phyloP scores from a whole-genome alignment of 2,888 invertebrate genomes.

The Ennomos fuscantarius region DNA sequence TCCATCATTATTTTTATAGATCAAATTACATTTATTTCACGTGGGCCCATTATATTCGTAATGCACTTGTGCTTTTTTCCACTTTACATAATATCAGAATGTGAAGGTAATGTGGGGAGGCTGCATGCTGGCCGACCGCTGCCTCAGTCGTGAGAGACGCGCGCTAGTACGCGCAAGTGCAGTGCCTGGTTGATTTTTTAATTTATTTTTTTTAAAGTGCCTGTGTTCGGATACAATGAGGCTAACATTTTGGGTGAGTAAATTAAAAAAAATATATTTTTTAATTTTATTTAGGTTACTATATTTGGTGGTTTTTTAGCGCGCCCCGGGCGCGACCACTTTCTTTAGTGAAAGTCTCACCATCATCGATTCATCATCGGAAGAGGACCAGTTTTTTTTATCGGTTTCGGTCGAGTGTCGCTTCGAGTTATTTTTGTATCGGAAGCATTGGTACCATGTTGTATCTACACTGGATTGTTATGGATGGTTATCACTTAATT shows the following conservation, averaged over 20 bases:
- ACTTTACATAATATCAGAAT: constrained; percentile 77
- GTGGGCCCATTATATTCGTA: constrained; percentile 54
- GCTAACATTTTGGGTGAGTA: constrained; percentile 79
- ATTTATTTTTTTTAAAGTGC: constrained; percentile 64
- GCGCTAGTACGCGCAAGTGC: constrained; percentile 78
- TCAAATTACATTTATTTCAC: constrained; percentile 34
- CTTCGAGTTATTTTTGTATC: constrained; percentile 42
- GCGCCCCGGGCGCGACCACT: constrained; percentile 52
- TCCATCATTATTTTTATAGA: constrained; percentile 25
- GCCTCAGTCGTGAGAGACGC: constrained; percentile 70
- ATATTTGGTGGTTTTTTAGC: constrained; percentile 27
- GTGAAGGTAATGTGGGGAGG: constrained; percentile 80
- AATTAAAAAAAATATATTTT: constrained; percentile 33
- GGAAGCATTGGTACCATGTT: constrained; percentile 22
- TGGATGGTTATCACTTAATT: neutral
- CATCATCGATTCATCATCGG: constrained; percentile 61
- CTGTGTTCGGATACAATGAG: constrained; percentile 80
- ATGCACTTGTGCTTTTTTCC: constrained; percentile 70
- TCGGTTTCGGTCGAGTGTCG: constrained; percentile 50
- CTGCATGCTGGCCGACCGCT: constrained; percentile 51
- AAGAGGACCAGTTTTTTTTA: constrained; percentile 57
- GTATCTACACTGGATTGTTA: constrained; percentile 26
- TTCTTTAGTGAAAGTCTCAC: constrained; percentile 72
- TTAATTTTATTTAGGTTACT: constrained; percentile 24
- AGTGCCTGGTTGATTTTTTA: constrained; percentile 58